These are phyloP conservation scores for Zapus hudsonius DNA, from an alignment of 2,113 vertebrate species.

Conservation along the genomic window DNA sequence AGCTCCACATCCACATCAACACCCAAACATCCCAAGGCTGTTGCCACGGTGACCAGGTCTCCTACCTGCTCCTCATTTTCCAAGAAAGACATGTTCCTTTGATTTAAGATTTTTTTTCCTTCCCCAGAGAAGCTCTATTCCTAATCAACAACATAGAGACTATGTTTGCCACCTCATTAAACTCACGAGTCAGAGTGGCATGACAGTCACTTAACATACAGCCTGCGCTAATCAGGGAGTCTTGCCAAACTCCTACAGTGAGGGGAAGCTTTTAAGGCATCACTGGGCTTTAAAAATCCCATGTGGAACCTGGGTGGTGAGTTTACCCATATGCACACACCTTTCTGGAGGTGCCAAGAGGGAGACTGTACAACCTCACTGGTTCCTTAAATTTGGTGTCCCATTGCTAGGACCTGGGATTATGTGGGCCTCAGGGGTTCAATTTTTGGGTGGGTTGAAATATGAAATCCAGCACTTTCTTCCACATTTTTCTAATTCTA, in stretches of 20 bases:
- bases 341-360: conserved; percentile 21
- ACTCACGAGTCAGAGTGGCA: conserved; percentile 78
- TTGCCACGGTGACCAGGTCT: conserved; percentile 43
- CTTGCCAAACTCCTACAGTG: conserved; percentile 74
- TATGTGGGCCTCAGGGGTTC: background rate
- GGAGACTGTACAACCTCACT: fast-evolving
- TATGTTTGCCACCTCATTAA: conserved; percentile 79
- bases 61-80: conserved; percentile 63
- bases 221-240: conserved; percentile 19
- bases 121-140: conserved; percentile 61
- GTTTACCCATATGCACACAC: conserved; percentile 58
- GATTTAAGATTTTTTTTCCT: conserved; percentile 24
- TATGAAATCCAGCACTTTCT: background rate
- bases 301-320: conserved; percentile 57
- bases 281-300: conserved; percentile 71
- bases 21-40: fast-evolving
- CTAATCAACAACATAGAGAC: conserved; percentile 76
- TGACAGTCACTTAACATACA: conserved; percentile 74
- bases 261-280: conserved; percentile 55
- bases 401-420: background rate
- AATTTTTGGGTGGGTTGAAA: too few species aligned
- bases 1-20: background rate
- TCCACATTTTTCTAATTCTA: background rate
- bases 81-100: conserved; percentile 53
- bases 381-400: background rate